Conservation (phyloP, 37 sponge, comb jelly and placozoan species). For the Mnemiopsis leidyi region DNA sequence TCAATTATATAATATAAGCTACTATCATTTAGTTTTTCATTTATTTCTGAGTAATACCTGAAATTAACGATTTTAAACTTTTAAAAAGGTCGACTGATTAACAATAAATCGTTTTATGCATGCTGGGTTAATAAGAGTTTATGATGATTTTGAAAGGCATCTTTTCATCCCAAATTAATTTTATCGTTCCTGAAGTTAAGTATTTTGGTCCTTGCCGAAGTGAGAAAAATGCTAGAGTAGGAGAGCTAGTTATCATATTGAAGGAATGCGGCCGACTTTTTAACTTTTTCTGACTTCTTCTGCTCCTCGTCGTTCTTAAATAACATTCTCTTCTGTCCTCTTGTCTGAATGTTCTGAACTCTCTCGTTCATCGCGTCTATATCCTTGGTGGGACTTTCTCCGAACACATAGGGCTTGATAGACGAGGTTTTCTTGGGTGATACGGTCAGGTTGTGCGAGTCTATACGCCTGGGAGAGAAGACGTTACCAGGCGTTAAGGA, state of each 20-base stretch:
- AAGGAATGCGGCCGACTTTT: background rate
- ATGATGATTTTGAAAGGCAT: background rate
- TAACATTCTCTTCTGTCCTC: background rate
- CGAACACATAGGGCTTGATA: constrained; percentile 51
- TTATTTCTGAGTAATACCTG: background rate
- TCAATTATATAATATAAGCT: background rate
- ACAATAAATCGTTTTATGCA: background rate
- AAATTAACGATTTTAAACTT: background rate
- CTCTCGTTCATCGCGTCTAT: background rate
- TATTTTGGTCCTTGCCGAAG: background rate
- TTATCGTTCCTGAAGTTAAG: too few species aligned
- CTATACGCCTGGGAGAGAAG: constrained; percentile 53
- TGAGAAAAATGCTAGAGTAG: background rate
- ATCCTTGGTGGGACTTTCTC: constrained; percentile 55
- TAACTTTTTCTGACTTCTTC: constrained; percentile 12
- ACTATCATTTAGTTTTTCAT: background rate
- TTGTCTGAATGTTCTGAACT: background rate
- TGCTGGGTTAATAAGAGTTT: background rate
- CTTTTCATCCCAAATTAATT: background rate
- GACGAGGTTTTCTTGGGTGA: constrained; percentile 13
- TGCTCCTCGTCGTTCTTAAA: constrained; percentile 60
- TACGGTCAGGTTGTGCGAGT: constrained; percentile 25
- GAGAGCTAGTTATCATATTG: constrained; percentile 23
- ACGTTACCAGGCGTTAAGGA: constrained; percentile 23
- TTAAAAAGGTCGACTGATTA: background rate